Base-by-base conservation (phyloP, 2,888 invertebrate species). In the Meghimatium bilineatum region DNA sequence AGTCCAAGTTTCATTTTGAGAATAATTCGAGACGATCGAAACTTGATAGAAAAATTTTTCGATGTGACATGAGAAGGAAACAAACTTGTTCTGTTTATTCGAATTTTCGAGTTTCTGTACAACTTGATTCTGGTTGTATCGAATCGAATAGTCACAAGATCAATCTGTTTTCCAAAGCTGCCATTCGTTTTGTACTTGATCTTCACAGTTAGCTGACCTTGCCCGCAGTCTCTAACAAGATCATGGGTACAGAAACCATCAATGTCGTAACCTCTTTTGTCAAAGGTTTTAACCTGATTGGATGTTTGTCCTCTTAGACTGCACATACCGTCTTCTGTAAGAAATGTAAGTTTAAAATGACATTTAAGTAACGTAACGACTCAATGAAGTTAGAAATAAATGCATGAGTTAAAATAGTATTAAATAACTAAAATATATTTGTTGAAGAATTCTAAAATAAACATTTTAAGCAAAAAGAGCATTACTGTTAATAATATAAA, bases 31-130 rank as follows among this genome's bases (percentile, higher is more conserved):
- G 77, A 60, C 14, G 77, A 44, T 8, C 20, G 14, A 66, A 63
- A 66, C 17, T 52, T 36, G 23, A 77, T n/a, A 29, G 63, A 77
- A n/a, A 77, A 77, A n/a, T 77, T 36, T 5, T 44, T 60, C 1
- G 77, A 38, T 3, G 2, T 29, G 36, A 77, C 34, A 36, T 38
- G 38, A 38, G 20, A 66, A 3, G 60, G 32, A 32, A 63, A 44
- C 38, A 77, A n/a, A 23, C 38, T 77, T 29, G 77, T 66, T 66
- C 77, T 49, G 36, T 82, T 82, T 36, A 82, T 67, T 32, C 82
- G 60, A 66, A 82, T 49, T 69, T 67, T 38, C 34, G 56, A 34
- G n/a, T 52, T 76, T n/a, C 76, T 75, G 76, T 66, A 82, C 10
- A 82, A 12, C 34, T 77, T 76, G n/a, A 82, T 66, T n/a, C 56